A percentile compares a stretch with the other conserved stretches of the same genome.
Evolutionary conservation across 1,140 invertebrate species (phyloP).

Genomic region (Scaptomyza graminum): DNA sequence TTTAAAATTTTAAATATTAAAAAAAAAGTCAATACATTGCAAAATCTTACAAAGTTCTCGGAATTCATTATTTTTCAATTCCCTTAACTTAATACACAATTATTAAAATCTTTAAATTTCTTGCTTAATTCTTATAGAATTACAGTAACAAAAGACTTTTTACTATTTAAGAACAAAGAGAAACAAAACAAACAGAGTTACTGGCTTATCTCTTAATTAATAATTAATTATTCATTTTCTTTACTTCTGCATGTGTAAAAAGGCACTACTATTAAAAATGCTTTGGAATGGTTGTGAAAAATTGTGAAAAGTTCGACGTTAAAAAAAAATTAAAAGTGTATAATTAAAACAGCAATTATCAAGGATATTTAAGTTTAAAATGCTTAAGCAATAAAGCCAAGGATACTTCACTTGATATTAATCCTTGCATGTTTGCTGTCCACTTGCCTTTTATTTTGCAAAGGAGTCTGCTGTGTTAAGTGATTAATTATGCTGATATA

Average conservation of each 20-base stretch:
- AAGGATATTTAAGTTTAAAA: neutral
- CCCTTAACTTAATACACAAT: no score
- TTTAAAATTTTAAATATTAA: no score
- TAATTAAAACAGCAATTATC: slow-evolving; percentile 6
- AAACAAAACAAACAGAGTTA: neutral
- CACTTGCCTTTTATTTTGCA: slow-evolving; percentile 10
- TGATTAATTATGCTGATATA: slow-evolving; percentile 77
- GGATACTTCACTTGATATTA: slow-evolving; percentile 8
- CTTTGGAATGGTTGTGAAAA: neutral
- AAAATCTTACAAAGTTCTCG: no score
- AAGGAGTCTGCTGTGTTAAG: slow-evolving; percentile 44
- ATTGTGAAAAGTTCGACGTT: neutral
- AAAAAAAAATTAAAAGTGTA: neutral
- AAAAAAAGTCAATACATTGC: no score
- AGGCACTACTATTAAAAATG: neutral
- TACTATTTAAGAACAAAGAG: neutral
- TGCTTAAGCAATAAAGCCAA: slow-evolving; percentile 4
- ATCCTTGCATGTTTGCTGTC: slow-evolving; percentile 6
- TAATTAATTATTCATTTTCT: neutral
- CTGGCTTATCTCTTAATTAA: neutral
- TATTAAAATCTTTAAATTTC: no score
- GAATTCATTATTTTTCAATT: no score
- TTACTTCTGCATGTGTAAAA: neutral
- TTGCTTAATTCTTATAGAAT: no score
- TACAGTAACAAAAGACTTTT: no score